phyloP scores from a whole-genome alignment of 2,888 invertebrate genomes.

The Xestia sexstrigata region DNA sequence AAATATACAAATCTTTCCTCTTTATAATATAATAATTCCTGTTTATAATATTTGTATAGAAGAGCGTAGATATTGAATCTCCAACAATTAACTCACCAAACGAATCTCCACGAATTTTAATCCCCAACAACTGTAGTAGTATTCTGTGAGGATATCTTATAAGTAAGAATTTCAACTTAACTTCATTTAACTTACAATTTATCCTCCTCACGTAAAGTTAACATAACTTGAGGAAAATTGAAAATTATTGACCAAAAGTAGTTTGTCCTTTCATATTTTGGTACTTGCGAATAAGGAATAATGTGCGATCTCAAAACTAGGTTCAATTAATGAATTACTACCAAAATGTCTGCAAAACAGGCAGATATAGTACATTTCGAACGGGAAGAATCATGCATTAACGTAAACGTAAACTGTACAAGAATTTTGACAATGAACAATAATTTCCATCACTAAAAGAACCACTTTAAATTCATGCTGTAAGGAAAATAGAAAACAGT shows the following conservation, averaged over 20 bases:
- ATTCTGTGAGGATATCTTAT: background rate
- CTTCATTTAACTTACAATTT: background rate
- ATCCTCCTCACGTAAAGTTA: background rate
- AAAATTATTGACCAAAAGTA: background rate
- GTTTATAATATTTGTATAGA: too few relatives aligned
- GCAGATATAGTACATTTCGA: background rate
- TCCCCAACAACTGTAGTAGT: background rate
- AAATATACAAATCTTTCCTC: too few relatives aligned
- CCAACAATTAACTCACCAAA: too few relatives aligned
- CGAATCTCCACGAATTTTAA: background rate
- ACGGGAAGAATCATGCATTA: background rate
- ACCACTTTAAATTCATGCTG: background rate
- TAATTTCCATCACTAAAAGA: background rate
- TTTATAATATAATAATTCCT: too few relatives aligned
- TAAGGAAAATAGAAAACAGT: background rate
- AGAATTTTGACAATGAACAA: background rate
- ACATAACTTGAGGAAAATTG: constrained; percentile 11
- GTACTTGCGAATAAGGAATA: background rate
- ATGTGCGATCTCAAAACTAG: background rate
- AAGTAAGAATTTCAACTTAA: background rate
- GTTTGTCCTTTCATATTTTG: background rate
- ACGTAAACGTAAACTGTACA: background rate
- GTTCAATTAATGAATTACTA: background rate
- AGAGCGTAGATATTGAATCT: too few relatives aligned
- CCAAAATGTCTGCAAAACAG: background rate